Evolutionary conservation across 2,113 vertebrate species (phyloP).

Genomic region (Anseranas semipalmata): DNA sequence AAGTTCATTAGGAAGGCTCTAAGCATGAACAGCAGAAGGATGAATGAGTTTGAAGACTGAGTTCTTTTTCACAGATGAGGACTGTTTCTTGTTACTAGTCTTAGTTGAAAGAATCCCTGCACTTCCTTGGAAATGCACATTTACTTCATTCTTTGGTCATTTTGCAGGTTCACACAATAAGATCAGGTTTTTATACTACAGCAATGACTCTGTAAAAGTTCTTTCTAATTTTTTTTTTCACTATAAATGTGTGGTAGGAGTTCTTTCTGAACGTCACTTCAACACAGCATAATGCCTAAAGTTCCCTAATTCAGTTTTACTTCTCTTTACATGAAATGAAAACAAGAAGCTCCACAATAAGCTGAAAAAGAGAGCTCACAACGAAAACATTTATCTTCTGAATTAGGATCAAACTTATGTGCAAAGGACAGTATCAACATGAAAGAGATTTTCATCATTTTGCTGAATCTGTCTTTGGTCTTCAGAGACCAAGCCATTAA

Average conservation of each 20-base stretch:
- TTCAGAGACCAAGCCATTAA: neutral
- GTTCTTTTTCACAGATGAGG: neutral
- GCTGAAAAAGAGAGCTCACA: neutral
- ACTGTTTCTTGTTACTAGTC: neutral
- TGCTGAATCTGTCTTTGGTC: constrained; percentile 11
- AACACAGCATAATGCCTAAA: neutral
- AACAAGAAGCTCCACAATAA: neutral
- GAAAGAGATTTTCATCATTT: neutral
- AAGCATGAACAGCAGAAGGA: neutral
- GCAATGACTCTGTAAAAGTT: neutral
- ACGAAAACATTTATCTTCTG: neutral
- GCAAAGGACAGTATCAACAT: neutral
- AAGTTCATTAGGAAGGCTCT: neutral
- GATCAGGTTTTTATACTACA: neutral
- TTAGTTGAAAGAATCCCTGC: neutral
- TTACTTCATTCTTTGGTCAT: neutral
- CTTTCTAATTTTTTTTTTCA: neutral
- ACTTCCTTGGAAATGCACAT: neutral
- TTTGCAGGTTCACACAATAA: neutral
- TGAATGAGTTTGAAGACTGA: neutral
- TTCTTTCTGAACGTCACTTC: neutral
- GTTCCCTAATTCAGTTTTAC: constrained; percentile 49
- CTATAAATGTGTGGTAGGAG: neutral
- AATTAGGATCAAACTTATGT: neutral
- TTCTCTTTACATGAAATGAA: constrained; percentile 35